phyloP scores from a whole-genome alignment of 1,140 invertebrate genomes.

The Tyrophagus putrescentiae region DNA sequence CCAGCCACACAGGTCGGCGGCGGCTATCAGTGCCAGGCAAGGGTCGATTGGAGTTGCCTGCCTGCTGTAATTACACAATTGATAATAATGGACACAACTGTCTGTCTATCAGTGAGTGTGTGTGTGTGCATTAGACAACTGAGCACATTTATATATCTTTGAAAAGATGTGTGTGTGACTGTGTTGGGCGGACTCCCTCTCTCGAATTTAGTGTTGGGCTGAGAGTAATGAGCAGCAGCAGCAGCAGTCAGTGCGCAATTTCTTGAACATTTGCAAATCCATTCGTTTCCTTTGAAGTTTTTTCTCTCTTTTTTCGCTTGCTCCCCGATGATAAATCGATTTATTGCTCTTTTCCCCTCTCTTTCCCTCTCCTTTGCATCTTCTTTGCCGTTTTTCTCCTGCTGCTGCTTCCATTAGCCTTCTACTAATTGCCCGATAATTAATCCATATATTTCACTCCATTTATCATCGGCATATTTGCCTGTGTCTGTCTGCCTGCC shows the following conservation, averaged over 20 bases:
- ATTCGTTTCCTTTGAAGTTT: neutral
- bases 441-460: neutral
- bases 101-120: neutral
- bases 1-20: slow-evolving; percentile 28
- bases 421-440: slow-evolving; percentile 11
- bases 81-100: too few species aligned
- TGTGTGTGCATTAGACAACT: neutral
- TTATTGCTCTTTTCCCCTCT: too few species aligned
- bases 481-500: too few species aligned
- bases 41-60: slow-evolving; percentile 28
- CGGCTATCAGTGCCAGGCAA: slow-evolving; percentile 30
- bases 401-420: too few species aligned
- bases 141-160: too few species aligned
- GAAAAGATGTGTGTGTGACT: neutral
- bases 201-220: too few species aligned
- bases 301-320: neutral
- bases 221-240: too few species aligned
- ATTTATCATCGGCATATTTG: neutral
- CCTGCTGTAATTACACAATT: too few species aligned
- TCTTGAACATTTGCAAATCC: neutral
- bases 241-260: neutral
- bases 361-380: too few species aligned
- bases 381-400: too few species aligned
- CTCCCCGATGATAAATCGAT: slow-evolving; percentile 1
- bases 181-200: neutral